Percentiles rank a stretch among this genome's conserved stretches.
These are phyloP conservation scores for Xerus inauris DNA, from an alignment of 2,113 vertebrate genomes.

Conservation along the genomic window DNA sequence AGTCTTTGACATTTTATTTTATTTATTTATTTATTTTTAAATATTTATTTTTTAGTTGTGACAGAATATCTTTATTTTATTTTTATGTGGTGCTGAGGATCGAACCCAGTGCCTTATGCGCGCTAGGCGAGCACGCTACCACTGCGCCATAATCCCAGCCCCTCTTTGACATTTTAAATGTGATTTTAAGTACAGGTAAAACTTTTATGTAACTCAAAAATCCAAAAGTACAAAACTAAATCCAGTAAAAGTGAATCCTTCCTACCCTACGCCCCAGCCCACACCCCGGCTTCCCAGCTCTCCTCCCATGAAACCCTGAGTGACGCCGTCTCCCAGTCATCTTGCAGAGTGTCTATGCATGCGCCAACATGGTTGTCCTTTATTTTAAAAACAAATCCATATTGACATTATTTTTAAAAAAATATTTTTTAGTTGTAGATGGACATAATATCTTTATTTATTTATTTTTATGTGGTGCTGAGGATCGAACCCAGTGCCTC, in stretches of 20 bases:
- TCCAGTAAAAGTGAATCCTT: not conserved
- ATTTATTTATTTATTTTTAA: too few relatives aligned
- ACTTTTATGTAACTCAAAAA: not conserved
- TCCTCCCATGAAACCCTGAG: fast-evolving
- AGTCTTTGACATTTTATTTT: not conserved
- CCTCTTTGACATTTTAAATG: not conserved
- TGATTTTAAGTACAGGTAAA: not conserved
- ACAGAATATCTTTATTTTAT: too few relatives aligned
- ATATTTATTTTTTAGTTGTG: too few relatives aligned
- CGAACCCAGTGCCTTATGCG: too few relatives aligned
- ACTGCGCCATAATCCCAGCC: too few relatives aligned
- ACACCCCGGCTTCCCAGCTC: fast-evolving
- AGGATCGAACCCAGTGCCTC: too few relatives aligned
- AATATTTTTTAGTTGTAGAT: too few relatives aligned
- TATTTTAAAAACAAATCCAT: not conserved
- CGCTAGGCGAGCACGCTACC: too few relatives aligned
- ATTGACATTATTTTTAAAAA: too few relatives aligned
- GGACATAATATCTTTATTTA: too few relatives aligned
- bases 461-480: too few relatives aligned
- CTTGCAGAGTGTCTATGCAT: not conserved
- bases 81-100: too few relatives aligned
- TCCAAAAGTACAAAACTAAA: not conserved
- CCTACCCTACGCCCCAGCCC: not conserved
- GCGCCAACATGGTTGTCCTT: not conserved
- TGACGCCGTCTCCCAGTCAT: fast-evolving